These are phyloP conservation scores for Triplophysa bombifrons DNA, from an alignment of 2,797 vertebrate species.

Conservation along the genomic window DNA sequence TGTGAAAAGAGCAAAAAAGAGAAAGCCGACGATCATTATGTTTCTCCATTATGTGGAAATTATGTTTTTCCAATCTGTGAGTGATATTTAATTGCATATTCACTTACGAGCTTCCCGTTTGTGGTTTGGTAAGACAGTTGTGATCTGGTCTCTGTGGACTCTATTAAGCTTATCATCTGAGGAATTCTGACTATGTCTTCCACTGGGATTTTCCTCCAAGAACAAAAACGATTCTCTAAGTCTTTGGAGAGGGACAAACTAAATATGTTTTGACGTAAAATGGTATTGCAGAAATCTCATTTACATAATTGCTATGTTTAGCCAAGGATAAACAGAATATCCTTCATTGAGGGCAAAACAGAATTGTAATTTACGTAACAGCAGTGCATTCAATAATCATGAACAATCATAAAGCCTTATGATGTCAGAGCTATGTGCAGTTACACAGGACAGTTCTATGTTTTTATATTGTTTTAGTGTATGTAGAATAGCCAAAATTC, in stretches of 20 bases:
- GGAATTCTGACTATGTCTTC: constrained; percentile 7
- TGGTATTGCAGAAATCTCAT: background rate
- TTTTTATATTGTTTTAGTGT: too few relatives aligned
- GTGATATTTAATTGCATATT: constrained; percentile 35
- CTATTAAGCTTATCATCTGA: constrained; percentile 19
- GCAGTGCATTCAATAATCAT: background rate
- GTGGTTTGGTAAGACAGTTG: constrained; percentile 5
- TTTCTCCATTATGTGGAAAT: too few relatives aligned
- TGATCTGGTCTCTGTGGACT: constrained; percentile 22
- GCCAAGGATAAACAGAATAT: background rate
- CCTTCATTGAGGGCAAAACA: background rate
- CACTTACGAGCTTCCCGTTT: constrained; percentile 12
- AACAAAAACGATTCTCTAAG: constrained; percentile 15
- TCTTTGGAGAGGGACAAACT: background rate
- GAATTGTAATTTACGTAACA: background rate
- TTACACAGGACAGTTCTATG: too few relatives aligned
- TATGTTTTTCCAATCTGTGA: constrained; percentile 7
- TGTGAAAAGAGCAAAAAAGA: background rate
- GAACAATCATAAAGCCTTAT: background rate
- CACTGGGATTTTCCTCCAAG: constrained; percentile 11
- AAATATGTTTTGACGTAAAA: constrained; percentile 2
- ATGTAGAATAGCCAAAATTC: too few relatives aligned
- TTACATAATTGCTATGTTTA: constrained; percentile 3
- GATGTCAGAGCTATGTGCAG: background rate
- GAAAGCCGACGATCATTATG: too few relatives aligned